phyloP scores from a whole-genome alignment of 2,888 invertebrate species.

The Tiphia femorata region DNA sequence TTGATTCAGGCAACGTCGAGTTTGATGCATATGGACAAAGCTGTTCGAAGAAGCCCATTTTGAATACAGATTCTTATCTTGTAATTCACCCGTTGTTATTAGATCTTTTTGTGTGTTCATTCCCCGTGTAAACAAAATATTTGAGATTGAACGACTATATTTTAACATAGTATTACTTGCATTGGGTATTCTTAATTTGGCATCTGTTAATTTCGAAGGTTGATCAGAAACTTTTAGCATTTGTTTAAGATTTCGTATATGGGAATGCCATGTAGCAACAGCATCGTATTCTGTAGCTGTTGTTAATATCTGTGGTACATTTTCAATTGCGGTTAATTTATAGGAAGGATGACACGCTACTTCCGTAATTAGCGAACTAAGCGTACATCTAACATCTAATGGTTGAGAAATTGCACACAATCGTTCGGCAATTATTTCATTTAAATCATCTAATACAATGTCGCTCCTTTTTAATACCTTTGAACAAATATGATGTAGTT shows the following conservation, averaged over 20 bases:
- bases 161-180: conserved; percentile 5
- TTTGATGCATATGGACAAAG: conserved; percentile 65
- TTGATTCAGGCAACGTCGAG: conserved; percentile 62
- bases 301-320: conserved; percentile 61
- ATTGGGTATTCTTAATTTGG: conserved; percentile 47
- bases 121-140: conserved; percentile 68
- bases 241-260: conserved; percentile 58
- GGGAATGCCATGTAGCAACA: conserved; percentile 64
- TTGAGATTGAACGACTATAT: conserved; percentile 56
- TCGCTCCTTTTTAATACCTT: conserved; percentile 55
- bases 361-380: conserved; percentile 60
- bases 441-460: conserved; percentile 67
- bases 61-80: conserved; percentile 62
- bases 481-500: conserved; percentile 66
- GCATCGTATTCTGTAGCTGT: conserved; percentile 61
- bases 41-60: conserved; percentile 63
- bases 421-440: conserved; percentile 69
- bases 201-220: conserved; percentile 38
- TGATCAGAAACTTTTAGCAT: conserved; percentile 48
- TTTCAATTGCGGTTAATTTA: conserved; percentile 69
- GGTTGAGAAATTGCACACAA: conserved; percentile 70
- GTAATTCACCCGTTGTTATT: conserved; percentile 53
- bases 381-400: conserved; percentile 48
- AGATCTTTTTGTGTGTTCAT: conserved; percentile 44
- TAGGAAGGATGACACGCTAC: conserved; percentile 70